These are phyloP conservation scores for Polymixis lichenea DNA, from an alignment of 2,888 invertebrate species.

Conservation along the genomic window DNA sequence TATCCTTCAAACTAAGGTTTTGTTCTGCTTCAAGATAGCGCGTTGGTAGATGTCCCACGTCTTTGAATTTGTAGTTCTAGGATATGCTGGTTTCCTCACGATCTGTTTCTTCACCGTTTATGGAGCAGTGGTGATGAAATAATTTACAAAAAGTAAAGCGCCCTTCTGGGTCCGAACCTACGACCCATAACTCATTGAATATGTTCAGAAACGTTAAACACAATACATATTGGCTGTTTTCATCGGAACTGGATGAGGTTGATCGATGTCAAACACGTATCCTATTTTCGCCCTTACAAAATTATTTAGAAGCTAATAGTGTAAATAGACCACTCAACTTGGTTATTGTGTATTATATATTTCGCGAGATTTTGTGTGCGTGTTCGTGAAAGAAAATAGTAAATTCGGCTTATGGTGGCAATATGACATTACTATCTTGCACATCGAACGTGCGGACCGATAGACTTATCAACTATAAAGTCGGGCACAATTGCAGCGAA, in stretches of 20 bases:
- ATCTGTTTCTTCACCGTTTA: no score
- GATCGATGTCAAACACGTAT: not conserved
- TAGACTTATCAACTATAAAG: not conserved
- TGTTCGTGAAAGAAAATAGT: not conserved
- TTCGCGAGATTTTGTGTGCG: not conserved
- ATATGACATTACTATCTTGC: not conserved
- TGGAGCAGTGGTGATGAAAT: no score
- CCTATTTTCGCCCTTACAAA: no score
- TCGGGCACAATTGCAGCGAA: no score
- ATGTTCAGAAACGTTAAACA: no score
- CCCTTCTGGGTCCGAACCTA: no score
- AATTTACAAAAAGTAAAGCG: no score
- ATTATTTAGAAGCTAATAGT: not conserved
- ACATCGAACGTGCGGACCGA: not conserved
- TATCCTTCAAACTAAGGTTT: not conserved
- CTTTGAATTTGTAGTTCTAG: no score
- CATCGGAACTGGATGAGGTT: not conserved
- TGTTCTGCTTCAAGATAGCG: no score
- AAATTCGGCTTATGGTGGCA: not conserved
- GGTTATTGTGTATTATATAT: not conserved
- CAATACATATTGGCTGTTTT: not conserved
- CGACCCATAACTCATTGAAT: no score
- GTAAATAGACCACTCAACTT: not conserved
- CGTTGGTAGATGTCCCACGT: no score
- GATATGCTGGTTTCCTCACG: no score